phyloP scores from a whole-genome alignment of 2,888 invertebrate genomes.

The Crematogaster levior region DNA sequence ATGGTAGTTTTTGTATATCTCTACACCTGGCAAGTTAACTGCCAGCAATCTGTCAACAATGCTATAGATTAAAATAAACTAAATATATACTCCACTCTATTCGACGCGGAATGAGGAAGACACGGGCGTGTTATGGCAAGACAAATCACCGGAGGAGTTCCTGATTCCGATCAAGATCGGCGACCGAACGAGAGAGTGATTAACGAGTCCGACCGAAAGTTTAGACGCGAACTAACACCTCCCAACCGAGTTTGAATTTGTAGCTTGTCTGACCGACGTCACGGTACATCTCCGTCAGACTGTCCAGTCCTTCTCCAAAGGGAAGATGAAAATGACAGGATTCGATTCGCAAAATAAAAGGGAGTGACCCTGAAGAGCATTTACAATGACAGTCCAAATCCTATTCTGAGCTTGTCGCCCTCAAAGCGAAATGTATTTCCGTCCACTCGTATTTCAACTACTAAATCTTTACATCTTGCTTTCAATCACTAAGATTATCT shows the following conservation, averaged over 20 bases:
- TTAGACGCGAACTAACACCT: slow-evolving; percentile 41
- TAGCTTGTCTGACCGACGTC: slow-evolving; percentile 46
- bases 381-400: background rate
- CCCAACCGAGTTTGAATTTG: slow-evolving; percentile 40
- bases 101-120: slow-evolving; percentile 46
- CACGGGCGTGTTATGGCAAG: slow-evolving; percentile 28
- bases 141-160: slow-evolving; percentile 31
- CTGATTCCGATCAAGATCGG: slow-evolving; percentile 46
- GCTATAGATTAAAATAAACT: slow-evolving; percentile 27
- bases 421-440: background rate
- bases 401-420: slow-evolving; percentile 18
- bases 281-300: slow-evolving; percentile 61
- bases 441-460: background rate
- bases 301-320: slow-evolving; percentile 36
- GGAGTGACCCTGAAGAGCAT: background rate
- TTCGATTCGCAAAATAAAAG: slow-evolving; percentile 14
- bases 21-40: background rate
- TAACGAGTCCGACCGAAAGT: slow-evolving; percentile 37
- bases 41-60: slow-evolving; percentile 25
- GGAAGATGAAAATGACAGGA: slow-evolving; percentile 15
- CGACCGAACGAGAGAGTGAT: slow-evolving; percentile 38
- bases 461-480: background rate
- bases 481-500: background rate
- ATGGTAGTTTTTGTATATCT: background rate
- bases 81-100: slow-evolving; percentile 24